Evolutionary conservation across 2,888 invertebrate species (phyloP).

Genomic region (Drosophila nigritarsus): DNA sequence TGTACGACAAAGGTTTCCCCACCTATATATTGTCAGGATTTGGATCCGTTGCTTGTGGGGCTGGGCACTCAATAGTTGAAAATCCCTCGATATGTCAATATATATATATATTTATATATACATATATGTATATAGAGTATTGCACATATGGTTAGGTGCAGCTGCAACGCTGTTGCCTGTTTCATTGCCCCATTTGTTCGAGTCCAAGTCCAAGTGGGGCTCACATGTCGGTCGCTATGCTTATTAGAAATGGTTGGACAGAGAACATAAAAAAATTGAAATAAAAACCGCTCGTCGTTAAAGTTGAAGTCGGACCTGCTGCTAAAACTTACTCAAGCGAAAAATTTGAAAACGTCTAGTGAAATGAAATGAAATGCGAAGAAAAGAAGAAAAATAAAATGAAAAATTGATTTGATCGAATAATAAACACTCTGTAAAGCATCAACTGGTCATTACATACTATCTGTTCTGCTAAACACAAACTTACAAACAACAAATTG

Average conservation of each 20-base stretch:
- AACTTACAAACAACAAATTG: background rate
- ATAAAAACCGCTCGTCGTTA: conserved; percentile 43
- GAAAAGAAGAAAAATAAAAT: conserved; percentile 1
- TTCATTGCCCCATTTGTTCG: background rate
- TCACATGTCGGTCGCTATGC: conserved; percentile 44
- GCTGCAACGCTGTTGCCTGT: background rate
- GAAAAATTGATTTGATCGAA: conserved; percentile 4
- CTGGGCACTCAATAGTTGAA: background rate
- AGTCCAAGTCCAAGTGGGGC: conserved; percentile 11
- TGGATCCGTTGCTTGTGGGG: background rate
- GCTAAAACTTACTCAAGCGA: conserved; percentile 60
- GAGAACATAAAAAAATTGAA: conserved; percentile 3
- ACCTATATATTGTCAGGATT: background rate
- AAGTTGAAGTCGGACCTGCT: conserved; percentile 59
- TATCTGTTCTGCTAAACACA: background rate
- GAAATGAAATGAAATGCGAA: conserved; percentile 61
- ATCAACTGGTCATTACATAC: background rate
- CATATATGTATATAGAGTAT: background rate
- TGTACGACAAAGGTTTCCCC: background rate
- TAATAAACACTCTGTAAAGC: conserved; percentile 11
- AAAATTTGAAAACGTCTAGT: conserved; percentile 72
- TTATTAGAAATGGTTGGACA: conserved; percentile 63
- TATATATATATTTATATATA: background rate
- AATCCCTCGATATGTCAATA: background rate
- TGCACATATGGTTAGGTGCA: background rate